phyloP scores from a whole-genome alignment of 2,888 invertebrate genomes.

The Macrosiphum euphorbiae region DNA sequence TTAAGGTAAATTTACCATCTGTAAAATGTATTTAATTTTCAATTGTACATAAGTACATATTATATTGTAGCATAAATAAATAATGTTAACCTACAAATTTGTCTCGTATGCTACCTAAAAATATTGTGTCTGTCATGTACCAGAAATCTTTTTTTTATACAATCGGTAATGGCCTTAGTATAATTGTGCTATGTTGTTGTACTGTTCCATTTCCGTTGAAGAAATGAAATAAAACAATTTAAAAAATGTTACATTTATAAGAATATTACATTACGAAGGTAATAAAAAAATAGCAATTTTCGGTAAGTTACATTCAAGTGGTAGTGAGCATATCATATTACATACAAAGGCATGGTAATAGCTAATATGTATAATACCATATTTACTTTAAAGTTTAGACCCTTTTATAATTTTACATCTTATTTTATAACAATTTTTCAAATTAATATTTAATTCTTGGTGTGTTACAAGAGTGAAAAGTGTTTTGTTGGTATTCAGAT shows the following conservation, averaged over 20 bases:
- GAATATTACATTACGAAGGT: neutral
- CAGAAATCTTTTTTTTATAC: neutral
- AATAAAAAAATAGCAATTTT: constrained; percentile 5
- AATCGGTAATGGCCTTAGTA: neutral
- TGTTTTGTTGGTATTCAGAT: neutral
- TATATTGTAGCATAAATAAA: neutral
- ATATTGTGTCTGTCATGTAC: neutral
- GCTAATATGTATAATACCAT: neutral
- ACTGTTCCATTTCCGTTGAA: neutral
- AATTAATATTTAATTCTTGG: constrained; percentile 15
- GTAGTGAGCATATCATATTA: neutral
- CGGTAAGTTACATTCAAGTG: neutral
- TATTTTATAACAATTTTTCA: neutral
- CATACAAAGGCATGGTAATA: neutral
- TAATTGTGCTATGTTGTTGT: neutral
- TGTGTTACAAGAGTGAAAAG: neutral
- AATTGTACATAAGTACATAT: neutral
- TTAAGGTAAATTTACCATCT: neutral
- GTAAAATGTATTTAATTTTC: neutral
- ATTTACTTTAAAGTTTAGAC: neutral
- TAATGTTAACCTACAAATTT: neutral
- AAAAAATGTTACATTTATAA: constrained; percentile 3
- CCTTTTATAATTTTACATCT: neutral
- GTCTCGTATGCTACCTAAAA: neutral
- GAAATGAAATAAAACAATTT: neutral